Evolutionary conservation across 1,140 invertebrate genomes (phyloP), one percentile per base, ranked within the genome.

Genomic region (Drosophila orosa): DNA sequence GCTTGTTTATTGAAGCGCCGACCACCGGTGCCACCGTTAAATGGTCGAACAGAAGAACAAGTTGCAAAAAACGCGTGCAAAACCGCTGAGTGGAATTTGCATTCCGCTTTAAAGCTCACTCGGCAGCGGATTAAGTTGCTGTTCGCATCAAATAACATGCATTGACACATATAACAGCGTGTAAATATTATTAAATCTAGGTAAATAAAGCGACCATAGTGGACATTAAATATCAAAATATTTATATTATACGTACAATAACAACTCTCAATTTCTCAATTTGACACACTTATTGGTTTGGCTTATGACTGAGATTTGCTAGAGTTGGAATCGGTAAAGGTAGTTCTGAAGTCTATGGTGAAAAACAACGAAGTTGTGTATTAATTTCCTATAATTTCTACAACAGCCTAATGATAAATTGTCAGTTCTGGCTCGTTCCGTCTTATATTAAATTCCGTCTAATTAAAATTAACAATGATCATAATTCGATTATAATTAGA

Each of bases 1-100:
- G 56, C 71, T 79, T 84, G 71, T 80, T 84, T 72, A 84, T 67
- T 80, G 72, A 85, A 85, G 60, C 81, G 77, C 48, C 56, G 25
- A 10, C 71, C 25, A 54, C 52, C 10, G 45, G 45, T 48, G 35
- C 35, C 72, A 54, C 47, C 31, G 62, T 63, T 55, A 77, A 63
- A 44, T 54, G 35, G 35, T 47, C 19, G 39, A n/a, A 19, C 25
- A 33, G 40, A 44, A 69, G 58, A 47, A 73, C 35, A 75, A 42
- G 17, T 35, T 40, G 39, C 12, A 37, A 50, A 63, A 59, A 69
- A 63, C 47, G 62, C 25, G 22, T 31, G 31, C 17, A 71, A 67
- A 69, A 73, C 55, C 52, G 37, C 35, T n/a, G 33, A 65, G 25
- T 31, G 63, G 33, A 40, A 66, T 66, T 67, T 50, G 60, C 63